phyloP scores from a whole-genome alignment of 2,888 invertebrate species.

The Exephanes ischioxanthus region DNA sequence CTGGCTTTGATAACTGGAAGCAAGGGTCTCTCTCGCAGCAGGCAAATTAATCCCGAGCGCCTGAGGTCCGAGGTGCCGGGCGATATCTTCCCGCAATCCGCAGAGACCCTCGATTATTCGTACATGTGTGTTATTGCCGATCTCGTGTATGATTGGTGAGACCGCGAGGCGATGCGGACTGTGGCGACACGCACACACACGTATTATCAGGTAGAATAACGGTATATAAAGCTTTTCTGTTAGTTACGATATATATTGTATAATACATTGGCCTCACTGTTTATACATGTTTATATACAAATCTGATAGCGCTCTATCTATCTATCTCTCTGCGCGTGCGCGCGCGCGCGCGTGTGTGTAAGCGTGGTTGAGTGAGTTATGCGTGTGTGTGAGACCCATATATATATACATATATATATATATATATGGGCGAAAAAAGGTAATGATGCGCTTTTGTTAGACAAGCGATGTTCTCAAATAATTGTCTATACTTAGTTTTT shows the following conservation, averaged over 20 bases:
- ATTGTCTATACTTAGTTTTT: slow-evolving; percentile 9
- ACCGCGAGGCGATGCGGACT: slow-evolving; percentile 54
- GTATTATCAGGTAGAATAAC: slow-evolving; percentile 73
- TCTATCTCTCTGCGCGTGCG: slow-evolving; percentile 19
- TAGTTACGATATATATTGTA: slow-evolving; percentile 68
- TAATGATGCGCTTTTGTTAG: slow-evolving; percentile 62
- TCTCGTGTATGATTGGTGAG: slow-evolving; percentile 44
- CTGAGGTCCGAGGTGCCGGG: slow-evolving; percentile 58
- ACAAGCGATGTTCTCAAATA: slow-evolving; percentile 57
- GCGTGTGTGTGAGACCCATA: slow-evolving; percentile 30
- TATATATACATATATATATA: neutral
- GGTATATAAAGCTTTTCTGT: slow-evolving; percentile 73
- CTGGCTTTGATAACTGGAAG: slow-evolving; percentile 72
- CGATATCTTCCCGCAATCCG: slow-evolving; percentile 59
- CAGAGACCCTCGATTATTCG: slow-evolving; percentile 65
- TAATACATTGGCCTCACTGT: slow-evolving; percentile 50
- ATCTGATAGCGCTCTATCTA: slow-evolving; percentile 46
- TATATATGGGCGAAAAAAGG: slow-evolving; percentile 28
- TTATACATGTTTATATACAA: slow-evolving; percentile 52
- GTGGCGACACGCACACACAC: slow-evolving; percentile 47
- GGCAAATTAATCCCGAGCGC: slow-evolving; percentile 54
- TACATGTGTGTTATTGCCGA: slow-evolving; percentile 68
- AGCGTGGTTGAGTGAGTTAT: slow-evolving; percentile 59
- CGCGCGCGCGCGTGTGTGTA: slow-evolving; percentile 54
- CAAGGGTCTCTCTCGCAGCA: slow-evolving; percentile 47